Conservation (phyloP, 2,888 invertebrate genomes). For the Flexamia atlantica region DNA sequence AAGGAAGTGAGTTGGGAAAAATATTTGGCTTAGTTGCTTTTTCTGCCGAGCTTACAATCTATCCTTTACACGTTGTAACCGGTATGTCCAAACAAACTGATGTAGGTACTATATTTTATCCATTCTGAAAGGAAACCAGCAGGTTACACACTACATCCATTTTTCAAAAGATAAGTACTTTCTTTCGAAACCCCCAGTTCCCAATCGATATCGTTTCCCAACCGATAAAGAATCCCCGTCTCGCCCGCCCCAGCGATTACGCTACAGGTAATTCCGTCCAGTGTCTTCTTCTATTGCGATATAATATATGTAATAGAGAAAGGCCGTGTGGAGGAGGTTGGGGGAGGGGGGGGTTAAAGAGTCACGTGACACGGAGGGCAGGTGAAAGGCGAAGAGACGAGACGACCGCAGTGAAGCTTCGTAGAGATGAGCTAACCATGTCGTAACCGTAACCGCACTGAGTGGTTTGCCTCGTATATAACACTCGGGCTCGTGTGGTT, state of each 20-base stretch:
- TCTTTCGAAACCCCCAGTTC: not conserved
- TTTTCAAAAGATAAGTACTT: not conserved
- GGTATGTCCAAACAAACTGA: no score
- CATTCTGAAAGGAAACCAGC: not conserved
- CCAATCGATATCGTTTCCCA: constrained; percentile 2
- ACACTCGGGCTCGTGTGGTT: not conserved
- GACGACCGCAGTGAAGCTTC: not conserved
- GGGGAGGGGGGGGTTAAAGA: not conserved
- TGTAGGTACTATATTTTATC: not conserved
- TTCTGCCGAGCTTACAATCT: no score
- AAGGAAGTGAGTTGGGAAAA: no score
- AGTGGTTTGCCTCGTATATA: not conserved
- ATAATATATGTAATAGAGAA: constrained; percentile 42
- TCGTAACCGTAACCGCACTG: constrained; percentile 23
- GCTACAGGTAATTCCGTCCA: constrained; percentile 6
- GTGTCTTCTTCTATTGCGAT: constrained; percentile 38
- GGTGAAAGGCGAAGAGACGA: constrained; percentile 39
- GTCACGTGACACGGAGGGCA: constrained; percentile 9
- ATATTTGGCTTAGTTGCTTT: no score
- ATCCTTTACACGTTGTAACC: no score
- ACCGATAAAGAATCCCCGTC: not conserved
- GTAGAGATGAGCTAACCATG: constrained; percentile 21
- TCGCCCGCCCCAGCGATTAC: not conserved
- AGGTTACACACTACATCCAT: no score
- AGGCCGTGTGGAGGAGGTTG: not conserved